These are phyloP conservation scores for Lumbricus terrestris DNA, from an alignment of 2,888 invertebrate genomes.

Conservation along the genomic window DNA sequence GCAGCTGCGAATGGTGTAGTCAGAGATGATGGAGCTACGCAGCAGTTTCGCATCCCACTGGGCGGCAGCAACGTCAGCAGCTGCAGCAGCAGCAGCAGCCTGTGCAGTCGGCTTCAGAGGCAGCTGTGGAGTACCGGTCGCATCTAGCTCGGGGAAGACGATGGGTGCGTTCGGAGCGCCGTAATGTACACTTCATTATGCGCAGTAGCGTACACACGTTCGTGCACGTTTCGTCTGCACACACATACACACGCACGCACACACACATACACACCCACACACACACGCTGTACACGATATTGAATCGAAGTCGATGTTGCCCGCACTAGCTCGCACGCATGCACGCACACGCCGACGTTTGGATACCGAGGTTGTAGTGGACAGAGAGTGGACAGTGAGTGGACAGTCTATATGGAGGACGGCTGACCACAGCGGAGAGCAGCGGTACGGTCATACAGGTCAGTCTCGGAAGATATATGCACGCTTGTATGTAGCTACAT, in stretches of 20 bases:
- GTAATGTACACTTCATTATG: background rate
- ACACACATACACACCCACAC: too few species aligned
- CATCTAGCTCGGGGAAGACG: background rate
- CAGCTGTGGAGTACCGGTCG: background rate
- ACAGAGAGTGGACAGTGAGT: background rate
- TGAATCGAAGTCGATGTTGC: background rate
- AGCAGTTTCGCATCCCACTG: background rate
- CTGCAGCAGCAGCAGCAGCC: background rate
- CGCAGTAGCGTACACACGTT: background rate
- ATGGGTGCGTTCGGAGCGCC: background rate
- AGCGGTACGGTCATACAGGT: background rate
- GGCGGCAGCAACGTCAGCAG: background rate
- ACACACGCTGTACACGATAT: background rate
- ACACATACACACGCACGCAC: too few species aligned
- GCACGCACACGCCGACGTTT: slow-evolving; percentile 18
- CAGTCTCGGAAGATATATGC: background rate
- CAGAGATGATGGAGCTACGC: background rate
- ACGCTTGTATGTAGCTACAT: background rate
- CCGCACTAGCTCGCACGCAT: background rate
- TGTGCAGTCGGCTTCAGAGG: background rate
- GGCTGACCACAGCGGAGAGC: background rate
- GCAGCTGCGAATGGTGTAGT: background rate
- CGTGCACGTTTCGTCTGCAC: background rate
- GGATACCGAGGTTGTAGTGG: slow-evolving; percentile 10
- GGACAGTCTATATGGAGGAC: slow-evolving; percentile 5